Percentiles rank a stretch among this genome's conserved stretches.
phyloP scores from a whole-genome alignment of 1,140 invertebrate species.

The Cephus cinctus region DNA sequence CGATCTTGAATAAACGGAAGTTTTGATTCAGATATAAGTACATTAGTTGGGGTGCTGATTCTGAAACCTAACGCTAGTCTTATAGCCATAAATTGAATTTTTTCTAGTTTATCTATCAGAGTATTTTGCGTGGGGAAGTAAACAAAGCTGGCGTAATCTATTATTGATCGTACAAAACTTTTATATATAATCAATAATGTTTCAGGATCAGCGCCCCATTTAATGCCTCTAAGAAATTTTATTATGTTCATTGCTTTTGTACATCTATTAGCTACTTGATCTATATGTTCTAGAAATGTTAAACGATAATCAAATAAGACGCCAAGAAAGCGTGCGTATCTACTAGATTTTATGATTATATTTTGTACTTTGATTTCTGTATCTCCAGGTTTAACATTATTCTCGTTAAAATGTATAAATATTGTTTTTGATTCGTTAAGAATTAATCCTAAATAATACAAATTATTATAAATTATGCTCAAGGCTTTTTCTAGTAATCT shows the following conservation, averaged over 20 bases:
- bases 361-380: conserved; percentile 6
- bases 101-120: conserved; percentile 9
- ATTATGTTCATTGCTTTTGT: conserved; percentile 3
- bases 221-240: not conserved
- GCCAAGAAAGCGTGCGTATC: conserved; percentile 7
- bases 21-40: not conserved
- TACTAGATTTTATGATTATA: conserved; percentile 4
- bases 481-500: conserved; percentile 1
- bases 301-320: conserved; percentile 13
- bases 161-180: conserved; percentile 6
- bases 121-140: not conserved
- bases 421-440: conserved; percentile 2
- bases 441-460: not conserved
- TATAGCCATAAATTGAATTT: conserved; percentile 10
- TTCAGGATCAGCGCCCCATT: not conserved
- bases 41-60: conserved; percentile 1
- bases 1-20: not conserved
- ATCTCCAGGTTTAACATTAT: not conserved
- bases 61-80: not conserved
- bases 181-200: conserved; percentile 3
- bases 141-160: conserved; percentile 2
- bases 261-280: not conserved
- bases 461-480: conserved; percentile 3
- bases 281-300: conserved; percentile 4
- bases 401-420: conserved; percentile 13